Evolutionary conservation across 2,888 invertebrate species (phyloP).

Genomic region (Hemicrepidius hirtus): DNA sequence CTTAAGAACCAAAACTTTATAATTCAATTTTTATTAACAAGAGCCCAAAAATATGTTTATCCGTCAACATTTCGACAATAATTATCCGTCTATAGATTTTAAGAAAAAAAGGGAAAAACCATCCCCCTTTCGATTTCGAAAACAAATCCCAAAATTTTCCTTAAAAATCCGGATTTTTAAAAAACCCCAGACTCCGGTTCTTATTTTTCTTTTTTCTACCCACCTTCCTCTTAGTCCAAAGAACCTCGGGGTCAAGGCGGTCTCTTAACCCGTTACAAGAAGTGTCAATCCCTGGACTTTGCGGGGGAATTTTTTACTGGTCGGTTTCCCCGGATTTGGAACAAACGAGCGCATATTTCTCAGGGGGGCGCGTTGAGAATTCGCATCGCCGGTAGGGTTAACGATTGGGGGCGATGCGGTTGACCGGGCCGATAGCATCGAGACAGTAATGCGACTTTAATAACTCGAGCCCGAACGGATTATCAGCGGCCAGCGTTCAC

Average conservation of each 20-base stretch:
- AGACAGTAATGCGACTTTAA: constrained; percentile 51
- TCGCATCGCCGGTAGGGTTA: constrained; percentile 42
- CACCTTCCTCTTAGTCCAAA: no score
- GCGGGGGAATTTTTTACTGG: constrained; percentile 62
- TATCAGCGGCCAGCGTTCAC: constrained; percentile 47
- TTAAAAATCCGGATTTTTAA: no score
- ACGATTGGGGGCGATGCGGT: constrained; percentile 46
- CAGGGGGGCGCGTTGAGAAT: constrained; percentile 50
- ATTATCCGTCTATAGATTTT: no score
- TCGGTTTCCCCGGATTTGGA: constrained; percentile 59
- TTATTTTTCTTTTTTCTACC: no score
- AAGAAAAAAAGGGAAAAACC: no score
- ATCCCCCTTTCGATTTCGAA: no score
- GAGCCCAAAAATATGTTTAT: no score
- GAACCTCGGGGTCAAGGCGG: neutral
- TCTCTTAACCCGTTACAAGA: constrained; percentile 11
- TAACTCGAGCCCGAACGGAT: constrained; percentile 46
- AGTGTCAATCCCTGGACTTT: constrained; percentile 16
- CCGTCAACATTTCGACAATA: no score
- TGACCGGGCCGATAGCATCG: constrained; percentile 49
- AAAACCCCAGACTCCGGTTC: no score
- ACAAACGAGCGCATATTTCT: constrained; percentile 66
- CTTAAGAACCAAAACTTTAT: no score
- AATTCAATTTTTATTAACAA: no score
- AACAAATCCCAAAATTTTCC: no score